phyloP scores from a whole-genome alignment of 2,797 vertebrate genomes.

The Varecia variegata region DNA sequence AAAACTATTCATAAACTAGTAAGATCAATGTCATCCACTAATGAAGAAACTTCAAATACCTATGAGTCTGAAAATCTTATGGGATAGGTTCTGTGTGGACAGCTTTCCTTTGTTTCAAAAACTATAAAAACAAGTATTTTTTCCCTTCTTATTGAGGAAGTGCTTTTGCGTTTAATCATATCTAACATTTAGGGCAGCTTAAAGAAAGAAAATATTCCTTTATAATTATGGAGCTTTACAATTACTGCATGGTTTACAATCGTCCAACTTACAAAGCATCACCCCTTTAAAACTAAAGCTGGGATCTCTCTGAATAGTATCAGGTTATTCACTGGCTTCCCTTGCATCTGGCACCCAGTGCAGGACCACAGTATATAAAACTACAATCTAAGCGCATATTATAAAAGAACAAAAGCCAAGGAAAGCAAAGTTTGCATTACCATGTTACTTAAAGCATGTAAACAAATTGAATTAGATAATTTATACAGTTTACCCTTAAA shows the following conservation, averaged over 20 bases:
- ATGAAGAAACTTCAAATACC: background rate
- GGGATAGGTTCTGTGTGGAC: background rate
- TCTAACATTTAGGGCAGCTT: constrained; percentile 75
- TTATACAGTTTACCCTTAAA: constrained; percentile 20
- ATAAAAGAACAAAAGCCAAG: constrained; percentile 82
- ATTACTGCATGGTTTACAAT: constrained; percentile 82
- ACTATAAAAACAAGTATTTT: constrained; percentile 53
- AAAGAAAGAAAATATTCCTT: constrained; percentile 73
- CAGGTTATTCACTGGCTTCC: constrained; percentile 83
- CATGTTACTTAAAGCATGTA: background rate
- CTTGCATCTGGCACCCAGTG: constrained; percentile 82
- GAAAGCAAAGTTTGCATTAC: constrained; percentile 39
- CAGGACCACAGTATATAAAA: constrained; percentile 78
- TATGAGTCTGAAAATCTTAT: background rate
- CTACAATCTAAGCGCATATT: constrained; percentile 80
- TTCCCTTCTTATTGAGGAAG: background rate
- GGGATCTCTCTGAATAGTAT: constrained; percentile 79
- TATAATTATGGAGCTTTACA: constrained; percentile 80
- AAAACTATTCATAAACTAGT: background rate
- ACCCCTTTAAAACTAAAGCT: constrained; percentile 69
- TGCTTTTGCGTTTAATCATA: constrained; percentile 37
- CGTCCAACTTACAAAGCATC: constrained; percentile 72
- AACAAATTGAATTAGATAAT: constrained; percentile 23
- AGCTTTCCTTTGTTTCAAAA: constrained; percentile 63
- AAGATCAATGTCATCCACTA: background rate